These are phyloP conservation scores for Agrotis puta DNA, from an alignment of 2,888 invertebrate species.

Conservation along the genomic window DNA sequence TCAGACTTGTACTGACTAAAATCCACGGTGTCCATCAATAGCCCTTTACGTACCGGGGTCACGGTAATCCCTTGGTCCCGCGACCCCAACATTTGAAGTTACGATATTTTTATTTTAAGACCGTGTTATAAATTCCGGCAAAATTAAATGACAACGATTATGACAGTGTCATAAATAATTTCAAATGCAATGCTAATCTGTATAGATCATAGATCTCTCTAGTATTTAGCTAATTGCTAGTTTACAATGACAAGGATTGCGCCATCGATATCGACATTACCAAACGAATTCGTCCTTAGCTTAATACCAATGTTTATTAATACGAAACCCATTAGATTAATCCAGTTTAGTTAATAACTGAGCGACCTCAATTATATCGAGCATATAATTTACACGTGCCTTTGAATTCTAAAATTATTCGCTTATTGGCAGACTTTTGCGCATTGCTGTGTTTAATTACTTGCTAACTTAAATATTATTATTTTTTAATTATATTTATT, in stretches of 20 bases:
- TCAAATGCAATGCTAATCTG: not conserved
- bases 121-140: too few relatives aligned
- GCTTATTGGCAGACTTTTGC: constrained; percentile 36
- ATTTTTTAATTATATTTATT: too few relatives aligned
- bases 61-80: too few relatives aligned
- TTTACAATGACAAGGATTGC: constrained; percentile 23
- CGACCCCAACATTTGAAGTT: too few relatives aligned
- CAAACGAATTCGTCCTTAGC: constrained; percentile 47
- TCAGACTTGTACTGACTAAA: too few relatives aligned
- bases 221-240: constrained; percentile 25
- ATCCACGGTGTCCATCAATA: too few relatives aligned
- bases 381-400: constrained; percentile 60
- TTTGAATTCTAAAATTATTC: constrained; percentile 57
- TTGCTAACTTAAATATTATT: too few relatives aligned
- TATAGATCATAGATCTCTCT: not conserved
- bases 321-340: constrained; percentile 51
- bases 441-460: constrained; percentile 14
- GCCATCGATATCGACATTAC: constrained; percentile 17
- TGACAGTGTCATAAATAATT: not conserved
- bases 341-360: constrained; percentile 59
- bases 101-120: too few relatives aligned
- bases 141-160: too few relatives aligned
- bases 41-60: too few relatives aligned
- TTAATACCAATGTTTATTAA: constrained; percentile 46
- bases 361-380: constrained; percentile 58